Evolutionary conservation across 2,797 vertebrate genomes (phyloP), one percentile per base, ranked within the genome.

Genomic region (Pangasius larnaudii): DNA sequence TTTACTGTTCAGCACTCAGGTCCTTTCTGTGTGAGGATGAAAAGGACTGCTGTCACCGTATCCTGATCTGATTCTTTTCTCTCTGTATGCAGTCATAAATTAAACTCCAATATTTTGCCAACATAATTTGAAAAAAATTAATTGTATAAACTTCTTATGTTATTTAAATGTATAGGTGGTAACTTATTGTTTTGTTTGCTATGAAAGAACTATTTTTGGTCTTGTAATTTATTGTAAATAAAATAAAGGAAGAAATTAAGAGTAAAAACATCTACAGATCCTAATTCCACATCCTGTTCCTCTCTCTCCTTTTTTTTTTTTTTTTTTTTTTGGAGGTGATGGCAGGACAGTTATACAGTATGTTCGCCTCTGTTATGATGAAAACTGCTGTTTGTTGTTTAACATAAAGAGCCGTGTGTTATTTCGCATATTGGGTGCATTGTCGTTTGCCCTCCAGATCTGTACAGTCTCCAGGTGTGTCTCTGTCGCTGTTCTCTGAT

Each of bases 1-100:
- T 95, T 96, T 96, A 95, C 95, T 92, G 93, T 91, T 92, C 91
- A 91, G 75, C 86, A 91, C 85, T 91, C 92, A 87, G 87, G 90
- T 88, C 75, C 14, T 83, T 89, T 86, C 61, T 65, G 78, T 74
- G 84, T 59, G 53, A 71, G n/a, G 2, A 18, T 53, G 67, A 61
- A 87, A 56, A 72, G 49, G 79, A 58, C 71, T 19, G 39, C 89
- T 89, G 80, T 88, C 77, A 87, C 71, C 33, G 33, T 27, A 16
- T 30, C 33, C 3, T 56, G 14, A 59, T 42, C 30, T 2, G 33
- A n/a, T n/a, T 42, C 49, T 42, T n/a, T 56, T 39, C 24, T 63
- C 18, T 85, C 56, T 80, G 86, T 67, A 19, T 85, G 36, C 24
- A 16, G 27, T 33, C 69, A n/a, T 22, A 22, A 56, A 58, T 33